Conservation (phyloP, 30 jellyfish, hydroid and myxozoan genomes). For the Morbakka virulenta region DNA sequence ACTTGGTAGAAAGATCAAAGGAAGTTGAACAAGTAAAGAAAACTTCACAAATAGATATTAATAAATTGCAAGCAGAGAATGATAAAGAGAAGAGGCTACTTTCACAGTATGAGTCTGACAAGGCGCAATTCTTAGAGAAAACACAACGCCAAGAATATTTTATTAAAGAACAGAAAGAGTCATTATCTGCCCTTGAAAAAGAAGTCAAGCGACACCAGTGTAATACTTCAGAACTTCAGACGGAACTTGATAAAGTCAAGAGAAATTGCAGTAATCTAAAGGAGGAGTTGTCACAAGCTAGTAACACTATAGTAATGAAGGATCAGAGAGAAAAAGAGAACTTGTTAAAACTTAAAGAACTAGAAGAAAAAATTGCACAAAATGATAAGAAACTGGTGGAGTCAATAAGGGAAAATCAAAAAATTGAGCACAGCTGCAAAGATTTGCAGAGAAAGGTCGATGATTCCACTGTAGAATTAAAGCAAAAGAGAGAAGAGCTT, state of each 20-base stretch:
- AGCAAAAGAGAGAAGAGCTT: background rate
- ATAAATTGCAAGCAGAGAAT: slow-evolving; percentile 39
- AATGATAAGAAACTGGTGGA: slow-evolving; percentile 15
- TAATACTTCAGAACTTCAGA: no score
- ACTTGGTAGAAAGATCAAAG: background rate
- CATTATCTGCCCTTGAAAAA: no score
- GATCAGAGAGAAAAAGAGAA: slow-evolving; percentile 26
- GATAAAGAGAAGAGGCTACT: slow-evolving; percentile 33
- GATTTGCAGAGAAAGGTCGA: slow-evolving; percentile 1
- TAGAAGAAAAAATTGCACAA: background rate
- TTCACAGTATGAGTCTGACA: slow-evolving; percentile 33
- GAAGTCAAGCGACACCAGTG: no score
- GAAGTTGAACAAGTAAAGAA: slow-evolving; percentile 42
- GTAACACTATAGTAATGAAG: slow-evolving; percentile 12
- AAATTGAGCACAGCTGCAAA: background rate
- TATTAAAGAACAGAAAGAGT: background rate
- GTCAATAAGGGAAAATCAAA: background rate
- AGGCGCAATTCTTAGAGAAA: slow-evolving; percentile 36
- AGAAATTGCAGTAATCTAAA: slow-evolving; percentile 6
- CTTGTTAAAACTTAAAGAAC: slow-evolving; percentile 3
- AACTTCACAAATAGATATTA: slow-evolving; percentile 50
- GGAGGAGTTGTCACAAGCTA: background rate
- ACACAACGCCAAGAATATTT: slow-evolving; percentile 12
- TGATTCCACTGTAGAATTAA: background rate
- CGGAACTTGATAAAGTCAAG: no score